Percentiles rank a stretch among this genome's conserved stretches.
Evolutionary conservation across 2,888 invertebrate genomes (phyloP).

Genomic region (Dicycla oo): DNA sequence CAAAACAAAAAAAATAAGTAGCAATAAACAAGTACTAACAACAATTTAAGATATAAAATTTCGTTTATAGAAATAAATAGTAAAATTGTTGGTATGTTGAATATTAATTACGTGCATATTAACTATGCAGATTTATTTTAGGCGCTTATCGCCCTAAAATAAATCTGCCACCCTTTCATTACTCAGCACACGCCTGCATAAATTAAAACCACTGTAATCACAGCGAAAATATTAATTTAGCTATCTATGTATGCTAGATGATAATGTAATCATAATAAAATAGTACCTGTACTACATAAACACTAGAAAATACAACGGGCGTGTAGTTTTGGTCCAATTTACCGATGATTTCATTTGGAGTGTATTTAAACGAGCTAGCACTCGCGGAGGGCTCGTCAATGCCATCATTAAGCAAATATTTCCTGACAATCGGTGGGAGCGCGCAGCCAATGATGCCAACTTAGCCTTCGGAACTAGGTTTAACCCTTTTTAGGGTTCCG

Average conservation of each 20-base stretch:
- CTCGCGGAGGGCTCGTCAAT: constrained; percentile 67
- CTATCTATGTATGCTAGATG: background rate
- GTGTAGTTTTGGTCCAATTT: constrained; percentile 59
- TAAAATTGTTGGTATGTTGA: constrained; percentile 13
- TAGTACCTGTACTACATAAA: background rate
- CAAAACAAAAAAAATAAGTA: no score
- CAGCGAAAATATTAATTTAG: constrained; percentile 7
- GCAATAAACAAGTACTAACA: constrained; percentile 15
- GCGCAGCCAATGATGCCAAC: constrained; percentile 21
- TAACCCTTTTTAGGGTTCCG: background rate
- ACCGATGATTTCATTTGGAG: constrained; percentile 65
- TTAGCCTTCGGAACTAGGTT: background rate
- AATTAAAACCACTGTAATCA: constrained; percentile 38
- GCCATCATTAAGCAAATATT: constrained; percentile 77
- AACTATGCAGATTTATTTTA: no score
- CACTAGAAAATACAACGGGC: constrained; percentile 8
- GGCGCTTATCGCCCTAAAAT: constrained; percentile 25
- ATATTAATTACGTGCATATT: constrained; percentile 30
- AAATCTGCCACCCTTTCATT: constrained; percentile 25
- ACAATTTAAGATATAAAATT: constrained; percentile 5
- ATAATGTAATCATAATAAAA: background rate
- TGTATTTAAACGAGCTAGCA: constrained; percentile 62
- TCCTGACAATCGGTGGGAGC: constrained; percentile 66
- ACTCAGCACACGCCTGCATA: constrained; percentile 15
- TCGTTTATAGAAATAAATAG: constrained; percentile 17